Conservation (phyloP, 2,888 invertebrate species). For the Nudaria mundana region DNA sequence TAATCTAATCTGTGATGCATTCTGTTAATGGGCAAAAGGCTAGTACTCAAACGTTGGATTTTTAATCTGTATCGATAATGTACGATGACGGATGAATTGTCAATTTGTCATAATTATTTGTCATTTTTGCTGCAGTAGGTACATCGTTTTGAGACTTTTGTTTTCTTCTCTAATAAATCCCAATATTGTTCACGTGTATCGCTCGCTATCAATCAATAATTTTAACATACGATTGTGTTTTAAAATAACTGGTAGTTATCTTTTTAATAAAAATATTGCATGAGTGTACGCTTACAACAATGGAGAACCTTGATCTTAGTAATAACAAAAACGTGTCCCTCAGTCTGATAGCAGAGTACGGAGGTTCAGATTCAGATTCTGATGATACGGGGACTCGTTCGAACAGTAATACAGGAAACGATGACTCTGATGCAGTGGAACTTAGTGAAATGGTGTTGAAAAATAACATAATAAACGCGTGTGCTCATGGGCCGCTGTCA, state of each 20-base stretch:
- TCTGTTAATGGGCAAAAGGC: too few species aligned
- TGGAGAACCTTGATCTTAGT: slow-evolving; percentile 70
- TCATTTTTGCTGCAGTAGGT: slow-evolving; percentile 32
- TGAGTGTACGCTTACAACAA: slow-evolving; percentile 43
- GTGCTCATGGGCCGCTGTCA: slow-evolving; percentile 70
- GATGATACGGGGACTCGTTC: slow-evolving; percentile 61
- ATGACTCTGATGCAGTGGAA: slow-evolving; percentile 64
- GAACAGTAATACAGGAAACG: slow-evolving; percentile 50
- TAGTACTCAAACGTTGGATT: slow-evolving; percentile 2
- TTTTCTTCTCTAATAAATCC: slow-evolving; percentile 35
- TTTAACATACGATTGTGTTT: slow-evolving; percentile 9
- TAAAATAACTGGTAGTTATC: slow-evolving; percentile 12
- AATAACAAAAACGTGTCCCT: slow-evolving; percentile 75
- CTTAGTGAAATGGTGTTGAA: slow-evolving; percentile 75
- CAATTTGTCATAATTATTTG: slow-evolving; percentile 35
- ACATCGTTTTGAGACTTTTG: slow-evolving; percentile 33
- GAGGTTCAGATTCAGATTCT: slow-evolving; percentile 70
- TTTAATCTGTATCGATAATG: too few species aligned
- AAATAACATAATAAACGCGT: slow-evolving; percentile 76
- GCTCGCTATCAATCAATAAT: slow-evolving; percentile 14
- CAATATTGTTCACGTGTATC: slow-evolving; percentile 23
- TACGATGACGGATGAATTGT: too few species aligned
- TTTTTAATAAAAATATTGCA: slow-evolving; percentile 33
- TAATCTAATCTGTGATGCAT: too few species aligned
- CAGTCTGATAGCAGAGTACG: slow-evolving; percentile 72